These are phyloP conservation scores for human DNA, from an alignment of 2,113 vertebrate genomes.

Conservation along the genomic window GRCh38 chr7:122653001-122653500, in stretches of 20 bases:
- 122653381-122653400: not conserved
- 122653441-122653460: not conserved
- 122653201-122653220: not conserved
- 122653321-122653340: not conserved
- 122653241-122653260: not conserved
- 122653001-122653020: not conserved
- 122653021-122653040: not conserved
- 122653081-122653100: not conserved
- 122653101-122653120: not conserved
- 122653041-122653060: rapidly evolving
- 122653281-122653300: not conserved
- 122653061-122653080: rapidly evolving
- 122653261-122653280: not conserved
- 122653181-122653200: not conserved
- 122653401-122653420: not conserved
- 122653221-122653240: not conserved
- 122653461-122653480: not conserved
- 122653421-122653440: not conserved
- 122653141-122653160: not conserved
- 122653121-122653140: not conserved
- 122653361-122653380: too few species aligned
- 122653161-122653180: not conserved
- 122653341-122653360: not conserved
- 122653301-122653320: not conserved
- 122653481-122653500: not conserved